Percentiles rank a stretch among this genome's conserved stretches.
Conservation (phyloP, 2,888 invertebrate genomes). For the Andrena minutula region DNA sequence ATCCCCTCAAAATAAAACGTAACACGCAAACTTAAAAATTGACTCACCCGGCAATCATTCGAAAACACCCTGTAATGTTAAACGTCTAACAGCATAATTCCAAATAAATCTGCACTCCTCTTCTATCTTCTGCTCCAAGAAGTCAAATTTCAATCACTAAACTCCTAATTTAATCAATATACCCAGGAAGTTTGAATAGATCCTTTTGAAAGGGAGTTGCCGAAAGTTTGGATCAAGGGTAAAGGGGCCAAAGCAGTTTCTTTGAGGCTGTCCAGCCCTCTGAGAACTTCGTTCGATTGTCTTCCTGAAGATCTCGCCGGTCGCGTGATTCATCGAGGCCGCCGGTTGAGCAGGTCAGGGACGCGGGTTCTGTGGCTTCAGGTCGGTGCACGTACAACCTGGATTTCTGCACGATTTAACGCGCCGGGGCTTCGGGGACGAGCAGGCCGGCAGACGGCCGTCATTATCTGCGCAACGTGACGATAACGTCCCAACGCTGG, state of each 20-base stretch:
- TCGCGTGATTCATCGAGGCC: conserved; percentile 73
- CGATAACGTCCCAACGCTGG: conserved; percentile 37
- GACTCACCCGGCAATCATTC: too few relatives aligned
- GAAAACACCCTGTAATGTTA: too few relatives aligned
- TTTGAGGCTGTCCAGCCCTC: conserved; percentile 12
- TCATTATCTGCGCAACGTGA: conserved; percentile 38
- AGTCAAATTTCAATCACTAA: too few relatives aligned
- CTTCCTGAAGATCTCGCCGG: conserved; percentile 58
- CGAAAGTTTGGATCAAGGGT: neutral
- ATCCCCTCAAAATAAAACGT: too few relatives aligned
- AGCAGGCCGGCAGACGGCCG: neutral
- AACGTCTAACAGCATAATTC: too few relatives aligned
- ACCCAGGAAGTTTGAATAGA: too few relatives aligned
- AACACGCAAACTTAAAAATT: too few relatives aligned
- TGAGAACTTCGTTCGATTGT: conserved; percentile 66
- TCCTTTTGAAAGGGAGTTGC: neutral
- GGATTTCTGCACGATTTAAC: conserved; percentile 71
- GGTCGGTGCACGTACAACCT: conserved; percentile 67
- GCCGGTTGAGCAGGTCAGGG: conserved; percentile 73
- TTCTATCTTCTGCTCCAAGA: too few relatives aligned
- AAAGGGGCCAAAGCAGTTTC: neutral
- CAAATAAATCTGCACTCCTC: too few relatives aligned
- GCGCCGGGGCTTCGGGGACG: conserved; percentile 49
- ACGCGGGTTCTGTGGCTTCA: conserved; percentile 64
- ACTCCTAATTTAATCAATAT: too few relatives aligned